phyloP scores from a whole-genome alignment of 2,113 vertebrate species.

The Pachyramphus minor region DNA sequence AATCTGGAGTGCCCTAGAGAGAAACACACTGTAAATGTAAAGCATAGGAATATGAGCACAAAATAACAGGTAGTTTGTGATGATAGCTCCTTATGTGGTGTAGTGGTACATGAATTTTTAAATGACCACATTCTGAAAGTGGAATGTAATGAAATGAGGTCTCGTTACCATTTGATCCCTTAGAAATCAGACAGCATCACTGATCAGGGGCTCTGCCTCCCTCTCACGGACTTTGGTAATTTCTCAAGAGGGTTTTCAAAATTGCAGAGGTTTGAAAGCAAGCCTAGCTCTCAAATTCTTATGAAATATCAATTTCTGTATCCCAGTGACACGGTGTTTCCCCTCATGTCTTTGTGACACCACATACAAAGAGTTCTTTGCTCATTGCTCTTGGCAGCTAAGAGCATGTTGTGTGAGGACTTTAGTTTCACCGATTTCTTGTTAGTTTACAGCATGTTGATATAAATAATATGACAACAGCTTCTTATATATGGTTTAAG shows the following conservation, averaged over 20 bases:
- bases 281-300: neutral
- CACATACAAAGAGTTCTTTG: neutral
- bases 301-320: neutral
- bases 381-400: neutral
- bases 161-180: neutral
- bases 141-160: neutral
- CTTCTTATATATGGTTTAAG: neutral
- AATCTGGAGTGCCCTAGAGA: neutral
- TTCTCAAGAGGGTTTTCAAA: neutral
- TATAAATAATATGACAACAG: neutral
- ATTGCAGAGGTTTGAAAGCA: neutral
- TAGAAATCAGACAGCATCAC: neutral
- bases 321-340: neutral
- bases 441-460: neutral
- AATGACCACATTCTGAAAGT: neutral
- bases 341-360: neutral
- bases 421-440: neutral
- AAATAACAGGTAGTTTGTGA: neutral
- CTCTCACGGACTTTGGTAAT: neutral
- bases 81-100: neutral
- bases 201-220: neutral
- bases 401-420: neutral
- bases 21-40: neutral
- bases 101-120: neutral
- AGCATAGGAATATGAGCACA: neutral